Evolutionary conservation across 1,140 invertebrate genomes (phyloP), one percentile per base, ranked within the genome.

Genomic region (Sogatella furcifera): DNA sequence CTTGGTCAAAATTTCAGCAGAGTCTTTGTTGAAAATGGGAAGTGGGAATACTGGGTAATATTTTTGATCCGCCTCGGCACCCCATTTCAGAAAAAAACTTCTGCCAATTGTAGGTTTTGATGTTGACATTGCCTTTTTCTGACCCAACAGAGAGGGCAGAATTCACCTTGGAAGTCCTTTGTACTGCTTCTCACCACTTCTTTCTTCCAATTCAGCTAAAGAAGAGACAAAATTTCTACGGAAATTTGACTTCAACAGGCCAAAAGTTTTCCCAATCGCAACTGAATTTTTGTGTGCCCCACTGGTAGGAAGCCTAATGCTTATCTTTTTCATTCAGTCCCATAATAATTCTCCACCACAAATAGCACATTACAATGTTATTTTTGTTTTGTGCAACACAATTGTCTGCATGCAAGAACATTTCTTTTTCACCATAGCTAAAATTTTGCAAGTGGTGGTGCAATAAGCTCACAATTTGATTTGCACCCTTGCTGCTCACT

Each of bases 321-420:
- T 49, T 8, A 44, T 58, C n/a, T 49, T 17, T 15, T n/a, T 58
- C 22, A 28, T 58, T 58, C 8, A n/a, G 21, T 14, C 10, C 44
- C n/a, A 5, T 19, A 2, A 10, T 3, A 5, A 58, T 43, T 10
- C 57, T 5, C 57, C 57, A 58, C 9, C 11, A 6, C 43, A 58
- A 58, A 28, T 22, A 58, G 22, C 57, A 22, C 19, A 58, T 22
- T 11, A 58, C 3, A 10, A 58, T 49, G 13, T 58, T 58, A 43
- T 64, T 64, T 53, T 61, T 64, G 31, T 64, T 64, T 44, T 62
- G 63, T 15, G 21, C 61, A 11, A 52, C 44, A 59, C 53, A 65
- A 43, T 65, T 65, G 24, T 65, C 64, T 2, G 64, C 46, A 49
- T 49, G 21, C 10, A 49, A 21, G 21, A 17, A 38, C 64, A 57